Evolutionary conservation across 2,888 invertebrate genomes (phyloP), one percentile per base, ranked within the genome.

Genomic region (Hyppa rectilinea): DNA sequence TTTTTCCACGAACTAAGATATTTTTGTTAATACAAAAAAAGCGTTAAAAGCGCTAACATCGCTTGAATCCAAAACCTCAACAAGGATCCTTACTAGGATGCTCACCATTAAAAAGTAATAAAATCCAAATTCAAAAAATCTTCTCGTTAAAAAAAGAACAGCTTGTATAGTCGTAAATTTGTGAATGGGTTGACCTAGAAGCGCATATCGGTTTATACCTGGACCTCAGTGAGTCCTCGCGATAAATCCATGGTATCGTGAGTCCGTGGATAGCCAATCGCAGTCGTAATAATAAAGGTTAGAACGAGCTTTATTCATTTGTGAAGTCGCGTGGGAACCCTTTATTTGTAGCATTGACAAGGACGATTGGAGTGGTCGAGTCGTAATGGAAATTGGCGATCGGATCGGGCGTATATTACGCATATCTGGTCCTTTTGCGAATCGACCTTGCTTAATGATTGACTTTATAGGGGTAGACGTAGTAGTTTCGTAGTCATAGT

Each of bases 61-160:
- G 85, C 80, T 81, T 59, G 0, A 66, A 67, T 23, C 2, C 17
- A 34, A 76, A 52, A 43, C 7, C 29, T 50, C 26, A 52, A 17
- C 23, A 65, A 69, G 26, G 64, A 69, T 59, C 56, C 61, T 78
- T 80, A 84, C 82, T 77, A 84, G 72, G 82, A 84, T 87, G 83
- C 87, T 82, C 84, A 82, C 86, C 87, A 90, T 91, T 89, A 91
- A 87, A 89, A 87, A 85, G 85, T 87, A 91, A 91, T 92, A 93
- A 91, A 91, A 89, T 88, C 90, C 77, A 89, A 91, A 91, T 90
- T 87, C 76, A 83, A 86, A 87, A 86, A 83, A 75, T 71, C 36
- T 4, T 53, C n/a, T 43, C 23, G 20, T 36, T 17, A 14, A 67
- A 68, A 81, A 65, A 63, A 31, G 53, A 71, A 68, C 75, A 62